A percentile compares a stretch with the other conserved stretches of the same genome.
Conservation (phyloP, 2,113 vertebrate species). For the Mandrillus leucophaeus region DNA sequence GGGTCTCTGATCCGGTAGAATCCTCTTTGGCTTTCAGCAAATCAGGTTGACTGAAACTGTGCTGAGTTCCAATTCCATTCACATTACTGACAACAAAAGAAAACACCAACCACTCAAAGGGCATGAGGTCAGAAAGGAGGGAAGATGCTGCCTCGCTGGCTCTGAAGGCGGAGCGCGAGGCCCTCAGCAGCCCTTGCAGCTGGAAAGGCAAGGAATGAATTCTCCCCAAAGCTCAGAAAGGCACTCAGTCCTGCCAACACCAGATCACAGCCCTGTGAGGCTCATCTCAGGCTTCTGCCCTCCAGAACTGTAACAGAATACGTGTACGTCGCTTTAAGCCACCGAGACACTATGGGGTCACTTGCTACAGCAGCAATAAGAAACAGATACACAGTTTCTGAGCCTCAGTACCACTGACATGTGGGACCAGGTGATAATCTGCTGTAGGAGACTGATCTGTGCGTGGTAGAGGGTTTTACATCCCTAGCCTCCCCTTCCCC, state of each 20-base stretch:
- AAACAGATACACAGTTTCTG: neutral
- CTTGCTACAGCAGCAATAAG: too few species aligned
- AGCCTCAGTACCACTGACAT: neutral
- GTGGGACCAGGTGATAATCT: neutral
- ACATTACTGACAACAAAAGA: neutral
- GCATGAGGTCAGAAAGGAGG: neutral
- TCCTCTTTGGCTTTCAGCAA: neutral
- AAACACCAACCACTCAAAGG: accelerated
- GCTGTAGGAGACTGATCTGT: neutral
- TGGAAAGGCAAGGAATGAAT: neutral
- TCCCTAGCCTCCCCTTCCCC: neutral
- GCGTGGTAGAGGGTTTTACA: neutral
- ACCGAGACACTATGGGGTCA: neutral
- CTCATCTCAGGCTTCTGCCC: neutral
- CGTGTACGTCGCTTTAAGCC: accelerated
- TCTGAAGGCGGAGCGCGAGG: neutral
- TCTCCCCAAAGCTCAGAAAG: neutral
- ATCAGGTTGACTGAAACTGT: neutral
- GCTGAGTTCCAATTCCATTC: neutral
- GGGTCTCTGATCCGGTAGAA: too few species aligned
- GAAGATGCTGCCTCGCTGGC: neutral
- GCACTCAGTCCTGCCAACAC: too few species aligned
- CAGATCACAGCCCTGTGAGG: neutral
- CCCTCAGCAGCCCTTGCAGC: neutral
- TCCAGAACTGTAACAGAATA: neutral